Conservation (phyloP, 2,113 vertebrate species). For the Fregata magnificens region DNA sequence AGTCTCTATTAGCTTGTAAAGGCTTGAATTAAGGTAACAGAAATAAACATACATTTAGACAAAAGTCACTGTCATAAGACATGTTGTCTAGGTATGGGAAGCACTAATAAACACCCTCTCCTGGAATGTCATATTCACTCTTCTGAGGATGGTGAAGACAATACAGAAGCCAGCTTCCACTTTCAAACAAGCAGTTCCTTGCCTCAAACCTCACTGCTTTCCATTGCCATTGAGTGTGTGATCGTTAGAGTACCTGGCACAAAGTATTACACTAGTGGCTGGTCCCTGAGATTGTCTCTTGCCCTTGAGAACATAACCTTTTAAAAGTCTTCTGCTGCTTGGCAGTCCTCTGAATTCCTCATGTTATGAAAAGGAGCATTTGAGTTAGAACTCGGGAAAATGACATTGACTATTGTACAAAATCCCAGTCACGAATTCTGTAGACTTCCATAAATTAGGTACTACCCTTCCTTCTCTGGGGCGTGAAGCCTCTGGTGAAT, state of each 20-base stretch:
- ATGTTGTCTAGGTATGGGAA: not conserved
- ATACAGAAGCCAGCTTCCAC: not conserved
- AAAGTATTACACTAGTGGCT: not conserved
- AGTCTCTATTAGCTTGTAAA: not conserved
- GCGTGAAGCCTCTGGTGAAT: not conserved
- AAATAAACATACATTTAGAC: not conserved
- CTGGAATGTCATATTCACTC: not conserved
- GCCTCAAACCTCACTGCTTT: not conserved
- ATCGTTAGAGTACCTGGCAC: not conserved
- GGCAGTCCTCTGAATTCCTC: not conserved
- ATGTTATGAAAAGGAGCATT: not conserved
- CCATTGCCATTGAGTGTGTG: not conserved
- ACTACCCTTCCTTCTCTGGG: not conserved
- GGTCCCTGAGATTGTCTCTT: not conserved
- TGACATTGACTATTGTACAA: not conserved
- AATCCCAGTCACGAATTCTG: not conserved
- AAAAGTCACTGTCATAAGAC: not conserved
- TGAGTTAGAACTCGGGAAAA: not conserved
- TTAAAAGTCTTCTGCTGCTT: not conserved
- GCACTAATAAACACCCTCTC: not conserved
- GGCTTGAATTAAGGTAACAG: not conserved
- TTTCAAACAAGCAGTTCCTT: not conserved
- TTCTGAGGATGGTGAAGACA: not conserved
- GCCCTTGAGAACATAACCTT: not conserved
- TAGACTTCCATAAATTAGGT: not conserved